Base-by-base conservation (phyloP, 2,797 vertebrate genomes). In the Typhlichthys subterraneus region DNA sequence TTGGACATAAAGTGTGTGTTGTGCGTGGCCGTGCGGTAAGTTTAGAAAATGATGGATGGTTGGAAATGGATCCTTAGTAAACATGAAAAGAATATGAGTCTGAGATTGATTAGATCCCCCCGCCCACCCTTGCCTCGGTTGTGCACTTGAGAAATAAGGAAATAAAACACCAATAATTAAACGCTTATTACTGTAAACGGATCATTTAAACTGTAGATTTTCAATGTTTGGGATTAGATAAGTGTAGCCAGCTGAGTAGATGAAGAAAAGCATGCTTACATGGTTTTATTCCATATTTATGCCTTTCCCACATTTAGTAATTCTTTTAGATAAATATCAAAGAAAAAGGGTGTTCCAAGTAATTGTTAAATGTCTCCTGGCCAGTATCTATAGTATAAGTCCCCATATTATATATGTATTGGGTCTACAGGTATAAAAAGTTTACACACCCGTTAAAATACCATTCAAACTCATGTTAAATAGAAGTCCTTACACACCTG, bases 321-420 rank as follows among this genome's bases (percentile, higher is more conserved):
- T 70, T 55, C 45, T 79, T 70, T 65, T 81, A 87, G 83, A 91
- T 91, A 89, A 93, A 23, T 23, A 23, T 23, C 23, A 23, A 4
- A 23, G 23, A 23, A 23, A 23, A 23, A 23, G 23, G 23, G 23
- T 23, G 23, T 23, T 23, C 23, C 23, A 23, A 4, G 23, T 23
- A 23, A 23, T 23, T 23, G 23, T 23, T 23, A 23, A 23, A 23
- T 0, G 23, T 23, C 23, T 23, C 23, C 23, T 23, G 23, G 23
- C 23, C 23, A 23, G 23, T 4, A 23, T 23, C 23, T 23, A 23
- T 2, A 23, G 23, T 23, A 23, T 23, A 23, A 23, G 23, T 23
- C 23, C 23, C 23, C 23, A 23, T 23, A 23, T 23, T 23, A 23
- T 23, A 23, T 23, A 23, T 23, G 23, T 23, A 23, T 23, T 23